Percentiles rank a stretch among this genome's conserved stretches.
These are phyloP conservation scores for Pandion haliaetus DNA, from an alignment of 2,113 vertebrate genomes.

Conservation along the genomic window DNA sequence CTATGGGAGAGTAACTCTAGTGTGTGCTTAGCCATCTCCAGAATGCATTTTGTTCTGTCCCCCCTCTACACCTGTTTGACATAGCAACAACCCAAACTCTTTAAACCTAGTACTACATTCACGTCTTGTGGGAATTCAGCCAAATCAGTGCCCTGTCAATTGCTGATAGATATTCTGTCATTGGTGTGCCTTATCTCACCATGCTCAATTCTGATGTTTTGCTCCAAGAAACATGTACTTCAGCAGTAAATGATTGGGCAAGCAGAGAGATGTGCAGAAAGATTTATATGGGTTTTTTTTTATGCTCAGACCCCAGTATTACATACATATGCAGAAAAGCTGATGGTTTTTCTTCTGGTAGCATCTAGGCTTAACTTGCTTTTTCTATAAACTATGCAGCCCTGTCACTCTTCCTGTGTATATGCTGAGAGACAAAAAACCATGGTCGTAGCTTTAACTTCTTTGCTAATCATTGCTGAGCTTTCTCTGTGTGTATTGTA, in stretches of 20 bases:
- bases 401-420: neutral
- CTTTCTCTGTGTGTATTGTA: neutral
- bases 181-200: neutral
- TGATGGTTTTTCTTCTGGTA: neutral
- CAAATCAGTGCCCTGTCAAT: neutral
- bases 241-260: neutral
- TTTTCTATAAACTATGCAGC: neutral
- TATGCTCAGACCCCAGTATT: neutral
- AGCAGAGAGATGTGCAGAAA: neutral
- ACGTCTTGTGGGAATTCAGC: neutral
- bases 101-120: neutral
- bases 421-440: neutral
- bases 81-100: neutral
- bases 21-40: neutral
- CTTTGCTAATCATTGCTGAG: neutral
- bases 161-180: neutral
- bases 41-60: neutral
- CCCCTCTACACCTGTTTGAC: neutral
- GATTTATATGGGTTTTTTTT: neutral
- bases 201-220: neutral
- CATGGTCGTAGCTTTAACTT: neutral
- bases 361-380: neutral
- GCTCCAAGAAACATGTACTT: neutral
- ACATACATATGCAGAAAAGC: neutral
- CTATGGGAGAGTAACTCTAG: neutral